Conservation (phyloP, 2,888 invertebrate genomes). For the Lordiphosa fenestrarum region DNA sequence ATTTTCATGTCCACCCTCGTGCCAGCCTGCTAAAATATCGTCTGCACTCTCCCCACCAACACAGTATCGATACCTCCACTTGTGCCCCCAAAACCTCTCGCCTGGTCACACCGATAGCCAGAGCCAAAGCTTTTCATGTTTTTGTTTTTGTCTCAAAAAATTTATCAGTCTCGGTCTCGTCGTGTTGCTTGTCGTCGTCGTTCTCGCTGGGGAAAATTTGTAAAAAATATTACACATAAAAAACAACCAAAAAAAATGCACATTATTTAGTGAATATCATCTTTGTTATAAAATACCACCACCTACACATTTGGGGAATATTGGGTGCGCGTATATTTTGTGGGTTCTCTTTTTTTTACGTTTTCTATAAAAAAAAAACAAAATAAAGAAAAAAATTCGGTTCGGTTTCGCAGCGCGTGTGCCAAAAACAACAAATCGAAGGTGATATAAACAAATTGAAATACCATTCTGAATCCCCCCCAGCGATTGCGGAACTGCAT, state of each 20-base stretch:
- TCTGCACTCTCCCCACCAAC: too few species aligned
- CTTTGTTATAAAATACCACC: constrained; percentile 11
- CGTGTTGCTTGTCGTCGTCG: constrained; percentile 43
- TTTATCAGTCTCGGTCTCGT: constrained; percentile 47
- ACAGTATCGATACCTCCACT: too few species aligned
- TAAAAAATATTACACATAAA: constrained; percentile 53
- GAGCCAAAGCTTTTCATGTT: background rate
- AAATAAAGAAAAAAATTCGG: constrained; percentile 10
- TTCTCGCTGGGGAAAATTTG: constrained; percentile 61
- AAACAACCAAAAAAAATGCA: constrained; percentile 44
- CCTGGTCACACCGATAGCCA: background rate
- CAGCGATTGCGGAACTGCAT: constrained; percentile 6
- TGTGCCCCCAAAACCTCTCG: too few species aligned
- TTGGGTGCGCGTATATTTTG: constrained; percentile 39
- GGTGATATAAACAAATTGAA: constrained; percentile 23
- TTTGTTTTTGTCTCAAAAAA: constrained; percentile 5
- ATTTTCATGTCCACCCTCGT: too few species aligned
- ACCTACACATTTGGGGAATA: constrained; percentile 34
- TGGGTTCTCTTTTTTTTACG: constrained; percentile 33
- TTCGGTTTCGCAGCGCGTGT: constrained; percentile 12
- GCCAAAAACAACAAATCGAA: constrained; percentile 20
- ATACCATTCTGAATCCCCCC: constrained; percentile 6
- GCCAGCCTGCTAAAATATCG: too few species aligned
- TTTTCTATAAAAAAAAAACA: constrained; percentile 16
- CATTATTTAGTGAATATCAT: constrained; percentile 42